Conservation (phyloP, 2,888 invertebrate genomes). For the Oligia latruncula region DNA sequence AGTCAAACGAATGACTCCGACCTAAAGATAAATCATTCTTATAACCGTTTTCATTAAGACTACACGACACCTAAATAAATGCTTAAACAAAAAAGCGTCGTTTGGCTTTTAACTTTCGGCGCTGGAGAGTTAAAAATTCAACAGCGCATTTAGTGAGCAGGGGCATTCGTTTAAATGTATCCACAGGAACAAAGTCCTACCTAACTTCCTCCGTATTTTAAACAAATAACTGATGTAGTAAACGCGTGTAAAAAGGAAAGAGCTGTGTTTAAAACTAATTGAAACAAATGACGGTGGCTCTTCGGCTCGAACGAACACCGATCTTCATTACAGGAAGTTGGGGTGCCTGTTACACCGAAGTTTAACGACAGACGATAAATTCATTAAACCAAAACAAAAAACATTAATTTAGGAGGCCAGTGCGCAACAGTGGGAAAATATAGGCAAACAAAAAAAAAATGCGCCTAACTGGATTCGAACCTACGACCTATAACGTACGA, state of each 20-base stretch:
- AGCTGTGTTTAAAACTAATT: conserved; percentile 55
- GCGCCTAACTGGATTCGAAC: too few species aligned
- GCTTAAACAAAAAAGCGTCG: too few species aligned
- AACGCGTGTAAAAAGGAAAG: conserved; percentile 21
- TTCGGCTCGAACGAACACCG: conserved; percentile 46
- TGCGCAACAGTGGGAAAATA: too few species aligned
- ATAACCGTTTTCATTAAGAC: too few species aligned
- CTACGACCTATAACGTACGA: too few species aligned
- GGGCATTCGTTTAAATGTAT: background rate
- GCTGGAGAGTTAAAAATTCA: background rate
- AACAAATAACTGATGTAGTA: conserved; percentile 15
- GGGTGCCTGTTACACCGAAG: conserved; percentile 44
- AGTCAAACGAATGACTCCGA: too few species aligned
- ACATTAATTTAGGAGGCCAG: too few species aligned
- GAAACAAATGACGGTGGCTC: conserved; percentile 53
- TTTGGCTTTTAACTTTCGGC: background rate
- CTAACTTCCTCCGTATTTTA: background rate
- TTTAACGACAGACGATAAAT: background rate
- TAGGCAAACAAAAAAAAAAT: too few species aligned
- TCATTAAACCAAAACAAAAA: background rate
- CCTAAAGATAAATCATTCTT: too few species aligned
- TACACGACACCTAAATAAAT: too few species aligned
- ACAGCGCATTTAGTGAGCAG: background rate
- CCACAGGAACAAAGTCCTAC: background rate
- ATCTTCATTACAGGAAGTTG: conserved; percentile 58